Evolutionary conservation across 1,140 invertebrate species (phyloP).

Genomic region (Bactericera cockerelli): DNA sequence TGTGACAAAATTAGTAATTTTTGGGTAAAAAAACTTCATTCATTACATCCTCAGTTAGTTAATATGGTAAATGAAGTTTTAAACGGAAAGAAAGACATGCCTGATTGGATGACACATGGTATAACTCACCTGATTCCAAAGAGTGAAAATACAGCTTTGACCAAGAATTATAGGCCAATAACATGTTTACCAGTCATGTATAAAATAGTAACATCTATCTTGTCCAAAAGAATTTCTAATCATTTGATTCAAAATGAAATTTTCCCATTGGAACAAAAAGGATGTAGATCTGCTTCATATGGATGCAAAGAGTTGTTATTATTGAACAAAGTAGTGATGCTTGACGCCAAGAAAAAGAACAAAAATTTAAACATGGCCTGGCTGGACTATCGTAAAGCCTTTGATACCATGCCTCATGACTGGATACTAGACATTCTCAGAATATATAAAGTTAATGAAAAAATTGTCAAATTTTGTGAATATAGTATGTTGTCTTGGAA

Average conservation of each 20-base stretch:
- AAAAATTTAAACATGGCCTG: constrained; percentile 2
- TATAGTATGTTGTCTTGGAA: background rate
- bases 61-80: background rate
- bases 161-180: background rate
- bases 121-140: background rate
- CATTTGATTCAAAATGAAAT: background rate
- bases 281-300: background rate
- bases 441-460: constrained; percentile 15
- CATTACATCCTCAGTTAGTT: background rate
- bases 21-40: background rate
- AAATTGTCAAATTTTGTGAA: background rate
- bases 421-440: constrained; percentile 18
- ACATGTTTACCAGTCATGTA: background rate
- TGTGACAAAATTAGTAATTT: background rate
- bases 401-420: constrained; percentile 8
- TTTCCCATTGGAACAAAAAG: background rate
- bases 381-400: constrained; percentile 3
- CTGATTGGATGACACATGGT: background rate
- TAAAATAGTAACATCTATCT: background rate
- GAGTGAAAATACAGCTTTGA: background rate
- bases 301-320: background rate
- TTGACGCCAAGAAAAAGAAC: background rate
- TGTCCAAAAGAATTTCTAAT: background rate
- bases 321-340: background rate
- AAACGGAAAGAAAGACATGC: background rate